Evolutionary conservation across 2,888 invertebrate genomes (phyloP).

Genomic region (Lycophotia porphyrea): DNA sequence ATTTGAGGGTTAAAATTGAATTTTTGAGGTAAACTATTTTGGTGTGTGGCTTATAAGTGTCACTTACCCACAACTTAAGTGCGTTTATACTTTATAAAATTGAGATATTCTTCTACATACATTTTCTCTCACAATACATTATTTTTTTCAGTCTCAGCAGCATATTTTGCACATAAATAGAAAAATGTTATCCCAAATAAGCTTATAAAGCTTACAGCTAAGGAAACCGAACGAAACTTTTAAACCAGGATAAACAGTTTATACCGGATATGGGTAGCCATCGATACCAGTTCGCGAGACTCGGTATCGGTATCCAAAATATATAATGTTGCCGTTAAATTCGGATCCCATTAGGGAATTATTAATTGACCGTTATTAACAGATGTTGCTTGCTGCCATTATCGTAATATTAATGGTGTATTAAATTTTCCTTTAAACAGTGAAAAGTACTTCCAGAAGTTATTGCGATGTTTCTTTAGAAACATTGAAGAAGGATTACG

Average conservation of each 20-base stretch:
- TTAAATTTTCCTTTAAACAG: conserved; percentile 48
- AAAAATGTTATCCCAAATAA: conserved; percentile 27
- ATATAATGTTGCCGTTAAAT: conserved; percentile 52
- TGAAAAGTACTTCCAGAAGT: conserved; percentile 20
- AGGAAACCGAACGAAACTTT: conserved; percentile 37
- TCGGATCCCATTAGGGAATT: conserved; percentile 55
- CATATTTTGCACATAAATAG: conserved; percentile 38
- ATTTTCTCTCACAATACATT: background rate
- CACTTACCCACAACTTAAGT: background rate
- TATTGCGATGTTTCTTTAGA: conserved; percentile 11
- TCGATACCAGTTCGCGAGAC: conserved; percentile 20
- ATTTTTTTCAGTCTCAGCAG: conserved; percentile 24
- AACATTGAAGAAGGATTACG: background rate
- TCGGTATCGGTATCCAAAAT: conserved; percentile 48
- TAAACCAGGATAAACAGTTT: conserved; percentile 44
- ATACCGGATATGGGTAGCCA: conserved; percentile 35
- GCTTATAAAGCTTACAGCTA: conserved; percentile 26
- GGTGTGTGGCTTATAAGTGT: background rate
- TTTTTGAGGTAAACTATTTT: background rate
- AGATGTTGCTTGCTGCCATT: conserved; percentile 55
- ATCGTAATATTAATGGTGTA: conserved; percentile 47
- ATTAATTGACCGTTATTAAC: conserved; percentile 62
- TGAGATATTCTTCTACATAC: background rate
- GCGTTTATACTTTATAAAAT: background rate
- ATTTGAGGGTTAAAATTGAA: conserved; percentile 4